Conservation (phyloP, 2,113 vertebrate species). For the Grallaria varia region DNA sequence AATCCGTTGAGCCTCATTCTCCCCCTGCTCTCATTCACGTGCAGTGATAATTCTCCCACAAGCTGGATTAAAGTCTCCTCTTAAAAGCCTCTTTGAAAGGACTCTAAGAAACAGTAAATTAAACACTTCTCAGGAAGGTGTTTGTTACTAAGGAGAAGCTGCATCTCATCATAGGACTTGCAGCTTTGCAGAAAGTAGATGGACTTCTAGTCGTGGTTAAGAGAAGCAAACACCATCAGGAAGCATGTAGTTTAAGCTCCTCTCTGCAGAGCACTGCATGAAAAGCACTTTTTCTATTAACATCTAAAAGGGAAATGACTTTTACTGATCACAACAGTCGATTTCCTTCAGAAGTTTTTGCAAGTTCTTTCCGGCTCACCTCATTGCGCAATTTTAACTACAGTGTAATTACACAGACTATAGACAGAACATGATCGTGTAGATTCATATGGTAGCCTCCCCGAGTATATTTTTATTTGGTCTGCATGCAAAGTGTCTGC, state of each 20-base stretch:
- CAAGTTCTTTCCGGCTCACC: neutral
- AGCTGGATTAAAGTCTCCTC: conserved; percentile 31
- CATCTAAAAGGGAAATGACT: neutral
- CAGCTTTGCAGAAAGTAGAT: neutral
- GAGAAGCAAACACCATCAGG: neutral
- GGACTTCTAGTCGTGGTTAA: neutral
- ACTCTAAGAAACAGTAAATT: neutral
- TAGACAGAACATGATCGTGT: rapidly evolving
- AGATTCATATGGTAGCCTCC: neutral
- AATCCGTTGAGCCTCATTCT: neutral
- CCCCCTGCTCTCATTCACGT: neutral
- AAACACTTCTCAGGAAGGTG: neutral
- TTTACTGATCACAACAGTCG: neutral
- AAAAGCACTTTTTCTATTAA: neutral
- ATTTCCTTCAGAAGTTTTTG: neutral
- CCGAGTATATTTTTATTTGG: neutral
- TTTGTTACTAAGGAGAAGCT: neutral
- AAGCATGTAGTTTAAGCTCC: neutral
- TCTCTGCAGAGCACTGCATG: neutral
- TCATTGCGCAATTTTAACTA: neutral
- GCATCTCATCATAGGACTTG: neutral
- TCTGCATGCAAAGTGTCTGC: neutral
- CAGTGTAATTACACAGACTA: neutral
- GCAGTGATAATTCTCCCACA: conserved; percentile 14
- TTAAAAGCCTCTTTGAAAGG: conserved; percentile 17